phyloP scores from a whole-genome alignment of 1,140 invertebrate species.

The Drosophila asahinai region DNA sequence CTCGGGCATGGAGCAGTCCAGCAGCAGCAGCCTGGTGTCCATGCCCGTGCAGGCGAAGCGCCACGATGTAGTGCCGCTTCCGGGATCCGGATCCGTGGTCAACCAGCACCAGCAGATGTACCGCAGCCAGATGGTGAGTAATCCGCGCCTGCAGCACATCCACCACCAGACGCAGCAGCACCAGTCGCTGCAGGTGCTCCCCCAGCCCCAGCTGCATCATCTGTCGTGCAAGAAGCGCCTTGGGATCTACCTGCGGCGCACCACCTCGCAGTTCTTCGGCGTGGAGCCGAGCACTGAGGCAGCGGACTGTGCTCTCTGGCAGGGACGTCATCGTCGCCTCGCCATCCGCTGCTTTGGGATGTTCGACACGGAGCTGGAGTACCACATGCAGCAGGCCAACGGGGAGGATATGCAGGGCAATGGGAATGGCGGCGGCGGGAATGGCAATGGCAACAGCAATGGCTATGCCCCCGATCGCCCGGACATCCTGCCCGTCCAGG shows the following conservation, averaged over 20 bases:
- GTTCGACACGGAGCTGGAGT: slow-evolving; percentile 57
- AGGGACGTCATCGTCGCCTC: slow-evolving; percentile 89
- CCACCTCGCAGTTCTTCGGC: slow-evolving; percentile 90
- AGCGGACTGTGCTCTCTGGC: slow-evolving; percentile 88
- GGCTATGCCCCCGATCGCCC: slow-evolving; percentile 71
- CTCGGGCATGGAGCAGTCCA: slow-evolving; percentile 7
- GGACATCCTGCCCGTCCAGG: slow-evolving; percentile 84
- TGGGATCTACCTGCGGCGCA: slow-evolving; percentile 88
- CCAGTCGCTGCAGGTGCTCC: slow-evolving; percentile 45
- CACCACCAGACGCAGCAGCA: slow-evolving; percentile 58
- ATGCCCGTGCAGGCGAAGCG: slow-evolving; percentile 31
- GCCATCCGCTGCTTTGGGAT: slow-evolving; percentile 85
- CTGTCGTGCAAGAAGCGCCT: slow-evolving; percentile 81
- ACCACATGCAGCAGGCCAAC: slow-evolving; percentile 23
- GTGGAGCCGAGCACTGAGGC: slow-evolving; percentile 89
- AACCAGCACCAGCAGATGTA: slow-evolving; percentile 47
- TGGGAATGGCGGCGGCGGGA: slow-evolving; percentile 17
- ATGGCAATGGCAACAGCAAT: slow-evolving; percentile 13
- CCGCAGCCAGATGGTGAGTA: slow-evolving; percentile 34
- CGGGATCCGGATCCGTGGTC: background rate
- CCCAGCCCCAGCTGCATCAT: slow-evolving; percentile 56
- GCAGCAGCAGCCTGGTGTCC: slow-evolving; percentile 28
- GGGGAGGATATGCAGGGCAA: slow-evolving; percentile 19
- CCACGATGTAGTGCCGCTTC: slow-evolving; percentile 19
- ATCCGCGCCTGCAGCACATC: slow-evolving; percentile 42